Base-by-base conservation (phyloP, 2,888 invertebrate species). In the Diaperis boleti region DNA sequence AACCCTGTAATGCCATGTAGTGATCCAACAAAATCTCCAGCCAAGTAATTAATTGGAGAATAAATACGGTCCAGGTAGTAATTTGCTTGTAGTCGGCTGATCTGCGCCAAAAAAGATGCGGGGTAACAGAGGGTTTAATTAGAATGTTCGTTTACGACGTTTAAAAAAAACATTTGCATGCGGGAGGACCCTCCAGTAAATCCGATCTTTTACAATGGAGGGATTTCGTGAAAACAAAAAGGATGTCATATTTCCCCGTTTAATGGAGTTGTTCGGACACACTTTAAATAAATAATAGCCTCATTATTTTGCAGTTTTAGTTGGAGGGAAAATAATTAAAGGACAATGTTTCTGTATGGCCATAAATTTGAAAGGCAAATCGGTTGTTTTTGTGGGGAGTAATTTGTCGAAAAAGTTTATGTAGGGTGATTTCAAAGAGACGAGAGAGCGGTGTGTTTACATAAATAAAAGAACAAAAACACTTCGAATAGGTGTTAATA, bases 1-100 rank as follows among this genome's bases (percentile, higher is more conserved):
- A 10, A 45, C 17, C 35, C 22, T 52, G 50, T 59, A 26, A 14
- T 15, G 47, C 17, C 35, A 22, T 59, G 50, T 59, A 33, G 33
- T n/a, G 33, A 7, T 15, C 31, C 18, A 18, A 33, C 50, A 50
- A 49, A 49, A 35, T 50, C 20, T 20, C 44, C 13, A 8, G 5
- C 14, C 26, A 35, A 52, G 61, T 35, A 61, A 61, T 54, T 61
- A 61, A 61, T 61, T 52, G 54, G 15, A 45, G 37, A 15, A 54
- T 33, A 54, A 42, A 42, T 44, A 44, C 44, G 41, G 29, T 42
- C 8, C 33, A 45, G 52, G 29, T 54, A 22, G 44, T 61, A 61
- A 61, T 61, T 59, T 61, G 54, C 41, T 54, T 44, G 52, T 52
- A 44, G 31, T 39, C 22, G 26, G 17, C 45, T 44, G 52, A 61